phyloP scores from a whole-genome alignment of 2,113 vertebrate genomes.

The Sander vitreus region DNA sequence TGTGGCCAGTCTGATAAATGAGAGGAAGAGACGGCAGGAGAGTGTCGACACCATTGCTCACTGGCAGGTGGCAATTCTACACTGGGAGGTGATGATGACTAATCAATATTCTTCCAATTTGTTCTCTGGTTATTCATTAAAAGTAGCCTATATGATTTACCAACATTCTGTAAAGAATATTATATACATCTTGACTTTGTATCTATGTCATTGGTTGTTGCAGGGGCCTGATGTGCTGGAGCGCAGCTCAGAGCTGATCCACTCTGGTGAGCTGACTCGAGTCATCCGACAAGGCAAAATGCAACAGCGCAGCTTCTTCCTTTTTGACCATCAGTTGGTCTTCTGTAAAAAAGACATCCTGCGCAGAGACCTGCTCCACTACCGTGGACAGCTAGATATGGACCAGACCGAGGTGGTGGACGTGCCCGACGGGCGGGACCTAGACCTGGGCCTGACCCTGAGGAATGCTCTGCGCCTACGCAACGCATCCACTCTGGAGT shows the following conservation, averaged over 20 bases:
- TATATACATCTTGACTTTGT: background rate
- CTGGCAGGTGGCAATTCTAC: constrained; percentile 96
- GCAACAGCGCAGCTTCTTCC: constrained; percentile 96
- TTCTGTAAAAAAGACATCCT: constrained; percentile 97
- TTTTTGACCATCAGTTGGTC: constrained; percentile 98
- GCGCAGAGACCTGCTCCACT: constrained; percentile 95
- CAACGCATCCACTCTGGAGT: constrained; percentile 86
- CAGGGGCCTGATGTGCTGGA: constrained; percentile 93
- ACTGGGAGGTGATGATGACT: constrained; percentile 91
- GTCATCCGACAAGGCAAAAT: constrained; percentile 91
- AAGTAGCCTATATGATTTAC: background rate
- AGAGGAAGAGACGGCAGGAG: constrained; percentile 94
- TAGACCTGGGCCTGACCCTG: constrained; percentile 87
- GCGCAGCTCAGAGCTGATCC: constrained; percentile 95
- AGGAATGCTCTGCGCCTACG: constrained; percentile 92
- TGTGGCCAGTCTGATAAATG: constrained; percentile 96
- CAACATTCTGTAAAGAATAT: background rate
- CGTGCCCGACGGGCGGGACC: constrained; percentile 89
- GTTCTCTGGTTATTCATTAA: background rate
- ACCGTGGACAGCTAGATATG: constrained; percentile 91
- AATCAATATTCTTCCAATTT: background rate
- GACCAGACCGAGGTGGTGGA: constrained; percentile 88
- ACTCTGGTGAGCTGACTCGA: constrained; percentile 93
- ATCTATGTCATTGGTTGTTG: background rate
- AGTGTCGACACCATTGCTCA: constrained; percentile 96